phyloP scores from a whole-genome alignment of 1,140 invertebrate genomes.

The Centruroides sculpturatus region DNA sequence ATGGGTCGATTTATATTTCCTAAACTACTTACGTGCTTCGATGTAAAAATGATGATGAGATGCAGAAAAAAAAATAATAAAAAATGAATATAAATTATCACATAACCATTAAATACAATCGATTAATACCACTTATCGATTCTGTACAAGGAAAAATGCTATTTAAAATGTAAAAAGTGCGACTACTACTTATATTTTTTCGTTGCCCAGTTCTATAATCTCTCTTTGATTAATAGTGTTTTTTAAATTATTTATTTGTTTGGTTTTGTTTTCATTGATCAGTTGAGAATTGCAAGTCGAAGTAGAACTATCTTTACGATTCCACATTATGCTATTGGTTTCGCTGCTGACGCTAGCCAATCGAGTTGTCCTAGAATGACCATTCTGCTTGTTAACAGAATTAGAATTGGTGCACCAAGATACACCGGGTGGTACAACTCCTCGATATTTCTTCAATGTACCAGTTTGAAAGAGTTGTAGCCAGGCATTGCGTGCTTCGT shows the following conservation, averaged over 20 bases:
- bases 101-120: too few species aligned
- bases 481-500: slow-evolving; percentile 35
- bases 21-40: too few species aligned
- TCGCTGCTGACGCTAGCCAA: slow-evolving; percentile 1
- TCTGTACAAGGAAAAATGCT: too few species aligned
- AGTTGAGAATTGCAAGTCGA: not conserved
- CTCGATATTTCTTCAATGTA: slow-evolving; percentile 14
- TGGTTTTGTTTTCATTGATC: not conserved
- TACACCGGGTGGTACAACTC: slow-evolving; percentile 8
- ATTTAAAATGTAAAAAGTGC: too few species aligned
- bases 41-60: too few species aligned
- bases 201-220: not conserved
- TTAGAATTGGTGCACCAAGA: slow-evolving; percentile 14
- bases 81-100: too few species aligned
- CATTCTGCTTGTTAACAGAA: slow-evolving; percentile 12
- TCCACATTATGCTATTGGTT: not conserved
- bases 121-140: too few species aligned
- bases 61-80: too few species aligned
- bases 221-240: not conserved
- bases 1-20: too few species aligned
- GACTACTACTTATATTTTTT: too few species aligned
- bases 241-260: not conserved
- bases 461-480: slow-evolving; percentile 15
- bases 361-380: slow-evolving; percentile 8
- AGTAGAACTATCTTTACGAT: not conserved